phyloP scores from a whole-genome alignment of 2,113 vertebrate species.

The Varanus salvator region DNA sequence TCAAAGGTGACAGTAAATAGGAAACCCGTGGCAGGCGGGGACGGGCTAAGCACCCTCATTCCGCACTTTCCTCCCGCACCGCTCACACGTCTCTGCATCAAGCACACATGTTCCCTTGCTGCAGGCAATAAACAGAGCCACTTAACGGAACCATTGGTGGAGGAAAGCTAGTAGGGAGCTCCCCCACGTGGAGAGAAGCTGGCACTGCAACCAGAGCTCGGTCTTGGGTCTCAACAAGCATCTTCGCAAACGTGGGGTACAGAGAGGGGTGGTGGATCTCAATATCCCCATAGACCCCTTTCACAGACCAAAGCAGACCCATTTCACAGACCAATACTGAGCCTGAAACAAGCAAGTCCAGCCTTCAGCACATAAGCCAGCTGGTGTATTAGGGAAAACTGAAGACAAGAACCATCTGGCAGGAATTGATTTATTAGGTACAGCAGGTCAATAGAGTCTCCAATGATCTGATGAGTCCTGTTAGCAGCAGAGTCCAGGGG shows the following conservation, averaged over 20 bases:
- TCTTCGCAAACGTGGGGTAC: too few relatives aligned
- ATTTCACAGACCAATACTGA: background rate
- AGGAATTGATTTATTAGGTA: constrained; percentile 9
- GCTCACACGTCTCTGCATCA: background rate
- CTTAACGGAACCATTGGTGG: too few relatives aligned
- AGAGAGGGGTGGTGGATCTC: background rate
- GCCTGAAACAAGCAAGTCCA: background rate
- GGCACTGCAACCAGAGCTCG: background rate
- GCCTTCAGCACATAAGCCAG: background rate
- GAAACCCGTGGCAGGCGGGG: background rate
- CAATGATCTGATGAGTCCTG: background rate
- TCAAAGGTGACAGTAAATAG: constrained; percentile 32
- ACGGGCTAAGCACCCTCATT: background rate
- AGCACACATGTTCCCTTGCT: background rate
- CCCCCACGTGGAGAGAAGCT: background rate
- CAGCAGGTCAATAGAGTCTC: constrained; percentile 1
- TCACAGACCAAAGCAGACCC: background rate
- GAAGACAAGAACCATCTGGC: background rate
- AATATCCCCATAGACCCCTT: background rate
- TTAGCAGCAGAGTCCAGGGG: background rate
- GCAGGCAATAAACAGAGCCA: background rate
- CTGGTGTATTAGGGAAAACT: background rate
- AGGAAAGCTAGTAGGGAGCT: background rate
- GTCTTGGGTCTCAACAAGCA: too few relatives aligned
- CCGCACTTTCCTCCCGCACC: background rate